A percentile compares a stretch with the other conserved stretches of the same genome.
phyloP scores from a whole-genome alignment of 1,140 invertebrate species.

The Leptopilina boulardi region DNA sequence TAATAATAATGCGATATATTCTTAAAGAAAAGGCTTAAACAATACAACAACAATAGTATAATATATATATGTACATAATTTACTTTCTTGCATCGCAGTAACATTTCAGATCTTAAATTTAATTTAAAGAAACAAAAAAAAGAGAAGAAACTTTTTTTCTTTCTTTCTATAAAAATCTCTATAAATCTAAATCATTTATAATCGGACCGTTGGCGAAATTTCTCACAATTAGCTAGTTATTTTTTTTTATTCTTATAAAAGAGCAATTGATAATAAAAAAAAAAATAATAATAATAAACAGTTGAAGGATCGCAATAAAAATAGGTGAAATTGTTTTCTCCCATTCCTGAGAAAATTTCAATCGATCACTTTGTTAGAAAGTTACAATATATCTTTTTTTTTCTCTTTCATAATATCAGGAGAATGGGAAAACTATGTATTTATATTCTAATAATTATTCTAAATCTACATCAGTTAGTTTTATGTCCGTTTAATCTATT shows the following conservation, averaged over 20 bases:
- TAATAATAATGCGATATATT: constrained; percentile 53
- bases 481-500: constrained; percentile 28
- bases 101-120: constrained; percentile 35
- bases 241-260: not conserved
- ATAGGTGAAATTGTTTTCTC: not conserved
- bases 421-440: constrained; percentile 7
- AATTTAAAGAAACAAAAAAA: too few species aligned
- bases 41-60: constrained; percentile 71
- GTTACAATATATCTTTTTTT: not conserved
- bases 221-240: not conserved
- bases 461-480: constrained; percentile 45
- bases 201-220: constrained; percentile 32
- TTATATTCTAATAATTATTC: constrained; percentile 17
- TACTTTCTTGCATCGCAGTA: constrained; percentile 47
- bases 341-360: constrained; percentile 6
- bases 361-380: not conserved
- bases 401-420: not conserved
- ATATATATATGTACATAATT: constrained; percentile 69
- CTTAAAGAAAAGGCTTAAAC: constrained; percentile 68
- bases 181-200: constrained; percentile 31
- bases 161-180: constrained; percentile 34
- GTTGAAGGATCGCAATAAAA: not conserved
- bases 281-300: not conserved
- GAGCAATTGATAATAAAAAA: not conserved
- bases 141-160: constrained; percentile 38